Evolutionary conservation across 2,888 invertebrate genomes (phyloP), one percentile per base, ranked within the genome.

Genomic region (Rhamphomyia laevipes): DNA sequence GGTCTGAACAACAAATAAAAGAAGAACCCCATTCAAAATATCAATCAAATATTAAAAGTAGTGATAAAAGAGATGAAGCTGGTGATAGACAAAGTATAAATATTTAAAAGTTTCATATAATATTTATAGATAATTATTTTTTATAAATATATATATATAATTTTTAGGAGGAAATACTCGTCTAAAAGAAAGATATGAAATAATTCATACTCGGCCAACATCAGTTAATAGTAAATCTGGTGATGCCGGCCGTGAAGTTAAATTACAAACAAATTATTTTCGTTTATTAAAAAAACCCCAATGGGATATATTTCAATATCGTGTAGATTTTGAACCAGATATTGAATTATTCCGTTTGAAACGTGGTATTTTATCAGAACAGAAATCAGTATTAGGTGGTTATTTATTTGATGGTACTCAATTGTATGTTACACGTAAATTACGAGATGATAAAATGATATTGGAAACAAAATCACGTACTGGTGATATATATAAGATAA

Each of bases 331-430:
- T 54, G 63, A 71, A 0, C 88, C 89, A 0, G 78, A 80, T 1
- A 80, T 86, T 54, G 87, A 88, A 56, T 66, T 76, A 21, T 80
- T 81, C 0, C 61, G 64, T 0, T 67, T 80, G 0, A 76, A 82
- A 1, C 82, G 80, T 60, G 76, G 71, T 0, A 65, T 88, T 6
- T 56, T 88, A 2, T 72, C 75, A 4, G 63, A 74, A 0, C 82
- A 84, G 54, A 72, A 72, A 18, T 66, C 70, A 0, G 61, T 59
- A 0, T 61, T 85, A 7, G 81, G 81, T 1, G 80, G 81, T 1
- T 86, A 84, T 56, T 64, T 89, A 1, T 90, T 86, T 65, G 89
- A 89, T 67, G 89, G 89, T 0, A 74, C 79, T 0, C 76, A 81
- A 3, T 56, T 90, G 12, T 89, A 82, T 59, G 78, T 81, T 0